Conservation (phyloP, 2,797 vertebrate species). For the Mormyrops boulengeri region DNA sequence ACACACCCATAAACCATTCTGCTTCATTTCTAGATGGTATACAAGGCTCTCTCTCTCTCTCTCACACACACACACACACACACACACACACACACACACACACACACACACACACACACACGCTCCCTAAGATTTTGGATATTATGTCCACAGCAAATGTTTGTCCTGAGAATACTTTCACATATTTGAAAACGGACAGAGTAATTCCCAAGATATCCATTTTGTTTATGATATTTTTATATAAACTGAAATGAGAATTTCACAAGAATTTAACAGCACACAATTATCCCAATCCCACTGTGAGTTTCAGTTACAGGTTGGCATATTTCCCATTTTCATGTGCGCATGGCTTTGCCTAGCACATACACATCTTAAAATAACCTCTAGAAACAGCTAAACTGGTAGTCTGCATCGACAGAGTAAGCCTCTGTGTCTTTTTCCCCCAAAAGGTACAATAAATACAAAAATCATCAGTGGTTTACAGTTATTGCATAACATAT, state of each 20-base stretch:
- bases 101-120: background rate
- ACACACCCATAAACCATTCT: background rate
- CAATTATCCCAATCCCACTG: background rate
- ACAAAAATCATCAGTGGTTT: background rate
- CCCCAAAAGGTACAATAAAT: background rate
- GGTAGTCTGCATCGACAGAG: background rate
- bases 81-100: background rate
- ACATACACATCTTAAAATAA: slow-evolving; percentile 20
- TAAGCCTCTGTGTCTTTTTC: background rate
- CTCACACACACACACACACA: too few species aligned
- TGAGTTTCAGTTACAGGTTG: background rate
- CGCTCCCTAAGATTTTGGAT: slow-evolving; percentile 10
- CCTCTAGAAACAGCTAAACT: background rate
- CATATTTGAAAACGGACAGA: slow-evolving; percentile 30
- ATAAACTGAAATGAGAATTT: slow-evolving; percentile 3
- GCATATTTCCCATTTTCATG: background rate
- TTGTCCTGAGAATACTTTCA: slow-evolving; percentile 29
- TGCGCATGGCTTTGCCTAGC: background rate
- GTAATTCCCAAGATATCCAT: background rate
- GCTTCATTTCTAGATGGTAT: background rate
- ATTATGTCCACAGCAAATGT: slow-evolving; percentile 36
- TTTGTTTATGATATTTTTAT: background rate
- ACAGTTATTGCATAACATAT: background rate
- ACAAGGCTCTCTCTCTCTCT: background rate
- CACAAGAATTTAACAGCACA: background rate